Evolutionary conservation across 2,888 invertebrate species (phyloP), one percentile per base, ranked within the genome.

Genomic region (Trachelus iudaicus): DNA sequence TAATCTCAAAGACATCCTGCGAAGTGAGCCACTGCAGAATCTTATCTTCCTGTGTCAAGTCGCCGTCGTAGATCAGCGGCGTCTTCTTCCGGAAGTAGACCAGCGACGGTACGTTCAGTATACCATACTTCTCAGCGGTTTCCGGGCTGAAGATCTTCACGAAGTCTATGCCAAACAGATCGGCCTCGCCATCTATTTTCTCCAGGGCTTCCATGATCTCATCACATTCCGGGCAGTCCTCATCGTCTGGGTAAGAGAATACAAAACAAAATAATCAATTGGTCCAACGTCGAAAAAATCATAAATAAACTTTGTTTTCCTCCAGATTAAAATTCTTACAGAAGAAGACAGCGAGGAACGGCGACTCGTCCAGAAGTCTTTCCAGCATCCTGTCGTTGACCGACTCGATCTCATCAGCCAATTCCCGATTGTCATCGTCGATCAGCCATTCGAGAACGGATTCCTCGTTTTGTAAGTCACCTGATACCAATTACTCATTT

Each of bases 131-230:
- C 69, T 95, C 95, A 15, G 97, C 96, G 3, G 97, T 96, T 85
- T 96, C 96, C 0, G 94, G 93, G 87, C 97, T 97, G 73, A 96
- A 95, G 77, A 98, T 97, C 91, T 98, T 98, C 0, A 98, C 98
- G 92, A 98, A 98, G 91, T 98, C 98, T 84, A 98, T 98, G n/a
- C 97, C 97, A 89, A 95, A 97, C 86, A 96, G 94, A 92, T 98
- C 98, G 0, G 98, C 97, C 92, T 98, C 98, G 56, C 98, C 98
- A 88, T 99, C 98, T 84, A 99, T 98, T 90, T 97, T 96, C 92
- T 98, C 98, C 69, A 98, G 92, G 81, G 97, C 95, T 90, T 97
- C 96, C 73, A 98, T 93, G 77, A 98, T 98, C 90, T 97, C 97
- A 83, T 96, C 95, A 89, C 98, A 98, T 91, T 97, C 97, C 23